A percentile compares a stretch with the other conserved stretches of the same genome.
Evolutionary conservation across 2,888 invertebrate species (phyloP).

Genomic region (Torymus aiolomorphi): DNA sequence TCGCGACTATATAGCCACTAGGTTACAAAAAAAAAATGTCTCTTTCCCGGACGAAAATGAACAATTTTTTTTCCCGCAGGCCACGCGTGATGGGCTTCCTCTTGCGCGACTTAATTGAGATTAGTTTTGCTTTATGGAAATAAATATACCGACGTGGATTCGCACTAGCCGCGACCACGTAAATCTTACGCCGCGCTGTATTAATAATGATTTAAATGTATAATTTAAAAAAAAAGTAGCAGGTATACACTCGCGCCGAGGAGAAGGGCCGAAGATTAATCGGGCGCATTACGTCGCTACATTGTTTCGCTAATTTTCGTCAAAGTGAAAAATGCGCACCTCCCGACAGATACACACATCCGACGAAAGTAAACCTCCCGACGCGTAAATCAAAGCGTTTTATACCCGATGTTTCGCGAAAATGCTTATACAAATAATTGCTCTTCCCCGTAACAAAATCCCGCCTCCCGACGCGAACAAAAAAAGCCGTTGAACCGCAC

Average conservation of each 20-base stretch:
- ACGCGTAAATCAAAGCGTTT: conserved; percentile 48
- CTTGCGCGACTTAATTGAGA: conserved; percentile 41
- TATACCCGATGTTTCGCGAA: conserved; percentile 30
- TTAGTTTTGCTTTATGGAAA: conserved; percentile 4
- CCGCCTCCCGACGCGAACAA: background rate
- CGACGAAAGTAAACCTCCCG: background rate
- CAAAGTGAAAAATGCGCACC: conserved; percentile 41
- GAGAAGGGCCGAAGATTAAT: conserved; percentile 6
- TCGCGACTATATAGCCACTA: background rate
- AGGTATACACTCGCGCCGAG: too few relatives aligned
- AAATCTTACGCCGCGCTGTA: too few relatives aligned
- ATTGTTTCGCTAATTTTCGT: conserved; percentile 41
- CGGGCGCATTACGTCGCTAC: conserved; percentile 27
- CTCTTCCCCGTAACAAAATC: conserved; percentile 33
- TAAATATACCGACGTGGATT: conserved; percentile 3
- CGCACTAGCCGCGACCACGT: too few relatives aligned
- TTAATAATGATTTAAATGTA: too few relatives aligned
- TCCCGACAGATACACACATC: background rate
- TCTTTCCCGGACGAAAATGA: conserved; percentile 26
- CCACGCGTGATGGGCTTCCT: background rate
- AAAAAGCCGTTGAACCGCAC: background rate
- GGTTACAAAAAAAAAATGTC: conserved; percentile 46
- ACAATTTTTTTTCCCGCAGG: conserved; percentile 3
- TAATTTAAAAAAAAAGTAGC: too few relatives aligned
- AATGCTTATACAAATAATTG: conserved; percentile 50